These are phyloP conservation scores for Meandrina meandrites DNA, from an alignment of 92 coral and sea anemone species.

Conservation along the genomic window DNA sequence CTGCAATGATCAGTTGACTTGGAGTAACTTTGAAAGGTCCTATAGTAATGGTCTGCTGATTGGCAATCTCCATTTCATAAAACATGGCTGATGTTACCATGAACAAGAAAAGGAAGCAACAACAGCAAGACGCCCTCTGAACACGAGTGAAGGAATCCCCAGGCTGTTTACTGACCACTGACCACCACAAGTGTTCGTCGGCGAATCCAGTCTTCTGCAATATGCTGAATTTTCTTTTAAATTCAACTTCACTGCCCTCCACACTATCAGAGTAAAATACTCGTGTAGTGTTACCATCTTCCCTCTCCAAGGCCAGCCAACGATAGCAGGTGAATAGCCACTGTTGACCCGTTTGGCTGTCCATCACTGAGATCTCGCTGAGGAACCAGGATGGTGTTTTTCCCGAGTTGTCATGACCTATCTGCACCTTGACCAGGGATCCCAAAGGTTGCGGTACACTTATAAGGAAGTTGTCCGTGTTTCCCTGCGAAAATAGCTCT, in stretches of 20 bases:
- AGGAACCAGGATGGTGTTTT: conserved; percentile 47
- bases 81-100: conserved; percentile 64
- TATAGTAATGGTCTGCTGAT: conserved; percentile 29
- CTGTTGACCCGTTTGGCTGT: background rate
- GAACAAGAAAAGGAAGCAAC: conserved; percentile 30
- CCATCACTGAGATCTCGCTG: conserved; percentile 25
- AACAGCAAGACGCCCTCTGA: conserved; percentile 52
- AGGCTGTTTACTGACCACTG: conserved; percentile 52
- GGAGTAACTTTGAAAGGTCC: conserved; percentile 54
- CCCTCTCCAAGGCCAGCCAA: conserved; percentile 60
- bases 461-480: conserved; percentile 40
- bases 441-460: conserved; percentile 41
- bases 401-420: conserved; percentile 55
- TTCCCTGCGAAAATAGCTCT: conserved; percentile 30
- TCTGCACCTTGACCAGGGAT: conserved; percentile 28
- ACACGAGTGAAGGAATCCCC: conserved; percentile 37
- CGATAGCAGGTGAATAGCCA: conserved; percentile 37
- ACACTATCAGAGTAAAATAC: background rate
- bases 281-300: conserved; percentile 46
- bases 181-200: conserved; percentile 56
- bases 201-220: conserved; percentile 30
- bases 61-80: conserved; percentile 21
- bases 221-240: conserved; percentile 33
- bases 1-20: conserved; percentile 39
- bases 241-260: background rate